Evolutionary conservation across 1,140 invertebrate species (phyloP).

Genomic region (Drosophila mojavensis): DNA sequence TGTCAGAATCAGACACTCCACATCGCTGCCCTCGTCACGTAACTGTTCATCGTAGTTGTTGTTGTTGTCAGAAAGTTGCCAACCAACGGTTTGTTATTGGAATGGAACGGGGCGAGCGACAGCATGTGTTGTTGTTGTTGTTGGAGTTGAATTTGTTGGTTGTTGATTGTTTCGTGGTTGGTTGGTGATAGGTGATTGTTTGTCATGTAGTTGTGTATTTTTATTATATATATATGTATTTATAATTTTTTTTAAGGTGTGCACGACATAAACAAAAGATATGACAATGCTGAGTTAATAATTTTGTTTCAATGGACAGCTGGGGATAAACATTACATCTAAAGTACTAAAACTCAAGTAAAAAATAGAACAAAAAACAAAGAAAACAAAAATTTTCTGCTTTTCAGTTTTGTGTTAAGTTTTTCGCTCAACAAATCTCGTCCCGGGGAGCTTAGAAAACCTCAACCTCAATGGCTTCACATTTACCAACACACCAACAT

Average conservation of each 20-base stretch:
- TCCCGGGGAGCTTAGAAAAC: slow-evolving; percentile 26
- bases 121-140: slow-evolving; percentile 51
- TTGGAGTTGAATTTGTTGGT: slow-evolving; percentile 21
- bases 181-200: slow-evolving; percentile 39
- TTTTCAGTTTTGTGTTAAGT: slow-evolving; percentile 67
- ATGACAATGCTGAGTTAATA: slow-evolving; percentile 51
- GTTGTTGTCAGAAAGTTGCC: slow-evolving; percentile 70
- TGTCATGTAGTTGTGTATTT: neutral
- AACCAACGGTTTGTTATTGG: slow-evolving; percentile 55
- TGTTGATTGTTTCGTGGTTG: slow-evolving; percentile 54
- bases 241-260: slow-evolving; percentile 27
- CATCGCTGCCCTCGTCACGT: slow-evolving; percentile 84
- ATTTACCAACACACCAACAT: slow-evolving; percentile 55
- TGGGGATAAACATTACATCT: slow-evolving; percentile 49
- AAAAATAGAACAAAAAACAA: slow-evolving; percentile 17
- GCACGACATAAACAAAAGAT: slow-evolving; percentile 70
- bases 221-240: neutral
- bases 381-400: slow-evolving; percentile 12
- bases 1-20: slow-evolving; percentile 86
- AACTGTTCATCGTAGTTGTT: slow-evolving; percentile 65
- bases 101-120: slow-evolving; percentile 29
- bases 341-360: slow-evolving; percentile 14
- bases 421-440: slow-evolving; percentile 67
- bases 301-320: slow-evolving; percentile 63
- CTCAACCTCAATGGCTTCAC: slow-evolving; percentile 27